Evolutionary conservation across 1,140 invertebrate genomes (phyloP), one percentile per base, ranked within the genome.

Genomic region (Antheraea mylitta): DNA sequence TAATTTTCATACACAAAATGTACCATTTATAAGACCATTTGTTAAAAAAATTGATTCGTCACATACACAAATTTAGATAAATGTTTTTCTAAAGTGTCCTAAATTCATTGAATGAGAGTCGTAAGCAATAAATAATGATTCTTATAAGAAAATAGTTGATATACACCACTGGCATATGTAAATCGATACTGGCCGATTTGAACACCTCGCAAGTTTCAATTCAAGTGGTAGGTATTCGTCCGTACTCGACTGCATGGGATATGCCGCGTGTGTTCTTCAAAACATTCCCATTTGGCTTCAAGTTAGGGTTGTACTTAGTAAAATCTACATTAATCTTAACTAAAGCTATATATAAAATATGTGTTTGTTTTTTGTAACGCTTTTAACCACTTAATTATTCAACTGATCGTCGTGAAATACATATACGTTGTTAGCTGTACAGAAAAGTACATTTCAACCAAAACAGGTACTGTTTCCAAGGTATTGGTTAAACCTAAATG

Each of bases 151-250:
- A 53, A 13, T 53, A n/a, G 7, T 22, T 61, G 60, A 53, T 53
- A 53, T 53, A 53, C 45, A 53, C 45, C 45, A 53, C 66, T 63
- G 66, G 58, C 67, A 13, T 64, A 71, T 83, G 82, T 85, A 86
- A 89, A 85, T 86, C 80, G 84, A 90, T 87, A 86, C 77, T 75
- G 81, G 45, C 16, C 45, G 45, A 53, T 13, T 69, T 75, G 79
- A 77, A 70, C 67, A 68, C 68, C 71, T 64, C 72, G 69, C 69
- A 71, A 78, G 71, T 67, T 68, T 67, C 48, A 62, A 63, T 79
- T 88, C 85, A 86, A 90, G 88, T 90, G 85, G 78, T 81, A 79
- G 75, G 79, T 85, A 86, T 89, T 86, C 78, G 81, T 69, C 68
- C 76, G 74, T 86, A 79, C 78, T 78, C 74, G 38, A 42, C 38